A percentile compares a stretch with the other conserved stretches of the same genome.
These are phyloP conservation scores for Henricia sp. DNA, from an alignment of 53 echinoderm and acorn worm species.

Conservation along the genomic window DNA sequence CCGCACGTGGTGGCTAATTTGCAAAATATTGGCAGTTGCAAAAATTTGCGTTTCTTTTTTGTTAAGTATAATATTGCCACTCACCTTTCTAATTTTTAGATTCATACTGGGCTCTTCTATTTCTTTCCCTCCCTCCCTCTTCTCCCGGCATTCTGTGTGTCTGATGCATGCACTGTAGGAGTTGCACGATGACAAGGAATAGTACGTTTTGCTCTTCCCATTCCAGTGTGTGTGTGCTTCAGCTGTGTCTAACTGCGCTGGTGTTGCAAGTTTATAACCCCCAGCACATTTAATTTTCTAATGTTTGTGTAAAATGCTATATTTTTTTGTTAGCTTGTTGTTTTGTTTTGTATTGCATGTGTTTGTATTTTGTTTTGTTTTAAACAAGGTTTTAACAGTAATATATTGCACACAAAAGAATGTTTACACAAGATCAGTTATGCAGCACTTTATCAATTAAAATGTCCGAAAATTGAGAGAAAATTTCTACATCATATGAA, in stretches of 20 bases:
- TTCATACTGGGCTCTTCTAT: conserved; percentile 7
- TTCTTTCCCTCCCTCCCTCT: conserved; percentile 2
- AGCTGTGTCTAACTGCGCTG: conserved; percentile 2
- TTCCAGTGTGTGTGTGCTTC: conserved; percentile 38
- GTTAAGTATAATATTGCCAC: too few relatives aligned
- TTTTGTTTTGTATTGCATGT: background rate
- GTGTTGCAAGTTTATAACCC: background rate
- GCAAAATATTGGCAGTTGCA: too few relatives aligned
- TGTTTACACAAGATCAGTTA: too few relatives aligned
- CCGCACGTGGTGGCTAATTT: too few relatives aligned
- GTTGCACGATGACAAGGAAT: conserved; percentile 10
- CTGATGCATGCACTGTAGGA: conserved; percentile 49
- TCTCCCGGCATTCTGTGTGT: conserved; percentile 34
- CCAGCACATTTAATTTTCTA: background rate
- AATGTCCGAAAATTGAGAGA: too few relatives aligned
- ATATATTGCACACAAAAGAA: too few relatives aligned
- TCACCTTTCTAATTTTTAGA: background rate
- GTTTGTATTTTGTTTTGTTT: too few relatives aligned
- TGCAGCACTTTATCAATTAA: too few relatives aligned
- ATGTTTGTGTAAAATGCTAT: background rate
- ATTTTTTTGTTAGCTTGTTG: background rate
- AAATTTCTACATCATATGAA: too few relatives aligned
- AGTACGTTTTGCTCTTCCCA: conserved; percentile 38
- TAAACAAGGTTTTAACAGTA: too few relatives aligned
- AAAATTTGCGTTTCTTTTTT: too few relatives aligned